Base-by-base conservation (phyloP, 2,797 vertebrate species). In the Odontamblyopus rebecca region DNA sequence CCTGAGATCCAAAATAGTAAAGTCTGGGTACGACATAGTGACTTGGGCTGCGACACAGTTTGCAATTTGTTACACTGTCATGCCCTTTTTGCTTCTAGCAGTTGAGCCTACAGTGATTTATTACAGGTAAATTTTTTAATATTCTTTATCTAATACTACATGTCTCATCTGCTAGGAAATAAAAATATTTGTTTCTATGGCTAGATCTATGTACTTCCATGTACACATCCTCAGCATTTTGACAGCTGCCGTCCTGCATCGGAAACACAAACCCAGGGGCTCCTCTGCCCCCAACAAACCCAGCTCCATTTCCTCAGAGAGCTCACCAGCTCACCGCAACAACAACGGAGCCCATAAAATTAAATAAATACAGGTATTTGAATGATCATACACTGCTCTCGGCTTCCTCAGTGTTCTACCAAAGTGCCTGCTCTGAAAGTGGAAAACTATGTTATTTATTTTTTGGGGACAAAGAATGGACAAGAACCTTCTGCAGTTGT, bases 121-220 rank as follows among this genome's bases (percentile, higher is more conserved):
- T 73, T 99, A 99, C 93, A 96, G 92, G 98, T 98, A n/a, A 15
- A 16, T 1, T 2, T 32, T 30, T n/a, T 63, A 4, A 7, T 27
- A 27, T 67, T 19, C 15, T 66, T 5, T 30, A 26, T 66, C 26
- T 29, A 15, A 48, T 23, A 6, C 19, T 50, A 9, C 6, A 30
- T 15, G 16, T 53, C 23, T 27, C 1, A 18, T 51, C 50, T 19
- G 29, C 54, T 29, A 11, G 7, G 16, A 68, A 59, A 23, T 68
- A 53, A 18, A 53, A 67, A 23, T 5, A 26, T 41, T 48, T 82
- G 56, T 69, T 65, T 60, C 13, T 30, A 6, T 60, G 26, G 30
- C 8, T 65, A 99, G 98, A 89, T 99, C 97, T 1, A 92, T 99
- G 94, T 98, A 96, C 90, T 98, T 97, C 86, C 94, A 96, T 72